Evolutionary conservation across 2,888 invertebrate species (phyloP).

Genomic region (Xestia ashworthii): DNA sequence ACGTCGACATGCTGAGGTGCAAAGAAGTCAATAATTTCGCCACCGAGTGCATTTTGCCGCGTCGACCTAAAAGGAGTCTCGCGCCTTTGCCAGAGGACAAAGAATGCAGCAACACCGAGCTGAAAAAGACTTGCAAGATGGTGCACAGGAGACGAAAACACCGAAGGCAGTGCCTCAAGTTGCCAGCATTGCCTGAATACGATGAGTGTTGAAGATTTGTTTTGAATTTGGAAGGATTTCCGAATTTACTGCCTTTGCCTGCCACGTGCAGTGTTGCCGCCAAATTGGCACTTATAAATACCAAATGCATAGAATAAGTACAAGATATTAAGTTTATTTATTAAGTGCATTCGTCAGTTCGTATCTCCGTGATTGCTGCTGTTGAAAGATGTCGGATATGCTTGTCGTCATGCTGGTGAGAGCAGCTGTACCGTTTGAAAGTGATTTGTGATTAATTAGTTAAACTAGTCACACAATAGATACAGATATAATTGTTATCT

Average conservation of each 20-base stretch:
- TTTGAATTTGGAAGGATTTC: conserved; percentile 51
- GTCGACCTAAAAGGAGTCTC: conserved; percentile 80
- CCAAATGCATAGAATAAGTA: conserved; percentile 61
- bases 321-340: conserved; percentile 58
- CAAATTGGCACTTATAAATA: conserved; percentile 40
- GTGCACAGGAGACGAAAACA: conserved; percentile 78
- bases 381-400: conserved; percentile 22
- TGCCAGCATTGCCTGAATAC: conserved; percentile 83
- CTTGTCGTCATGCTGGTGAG: conserved; percentile 44
- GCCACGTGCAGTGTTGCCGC: conserved; percentile 57
- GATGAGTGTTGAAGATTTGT: conserved; percentile 82
- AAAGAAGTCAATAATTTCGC: conserved; percentile 82
- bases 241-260: conserved; percentile 55
- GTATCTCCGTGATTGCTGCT: conserved; percentile 45
- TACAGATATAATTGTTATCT: conserved; percentile 36
- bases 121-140: conserved; percentile 78
- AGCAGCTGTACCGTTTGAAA: conserved; percentile 42
- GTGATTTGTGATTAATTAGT: conserved; percentile 59
- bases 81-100: conserved; percentile 86
- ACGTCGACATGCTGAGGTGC: conserved; percentile 83
- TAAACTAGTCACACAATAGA: conserved; percentile 52
- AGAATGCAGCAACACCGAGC: conserved; percentile 82
- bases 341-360: conserved; percentile 48
- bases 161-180: conserved; percentile 78
- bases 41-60: conserved; percentile 83